Evolutionary conservation across 1,140 invertebrate genomes (phyloP).

Genomic region (Caerostris darwini): DNA sequence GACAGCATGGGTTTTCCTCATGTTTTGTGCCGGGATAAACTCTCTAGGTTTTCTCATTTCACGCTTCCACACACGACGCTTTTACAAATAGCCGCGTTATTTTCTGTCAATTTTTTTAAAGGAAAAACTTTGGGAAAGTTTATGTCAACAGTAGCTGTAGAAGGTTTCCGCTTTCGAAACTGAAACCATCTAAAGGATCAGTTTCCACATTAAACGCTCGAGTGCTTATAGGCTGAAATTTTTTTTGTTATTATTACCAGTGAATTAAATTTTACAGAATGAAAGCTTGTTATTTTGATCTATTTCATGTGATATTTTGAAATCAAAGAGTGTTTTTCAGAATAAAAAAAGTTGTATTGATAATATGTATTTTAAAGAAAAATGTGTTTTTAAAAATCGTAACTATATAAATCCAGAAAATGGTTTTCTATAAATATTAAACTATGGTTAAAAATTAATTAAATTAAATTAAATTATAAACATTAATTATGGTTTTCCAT

Average conservation of each 20-base stretch:
- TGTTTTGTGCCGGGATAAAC: conserved; percentile 35
- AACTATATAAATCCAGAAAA: too few relatives aligned
- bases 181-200: neutral
- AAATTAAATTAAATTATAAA: too few relatives aligned
- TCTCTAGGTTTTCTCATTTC: conserved; percentile 33
- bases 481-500: too few relatives aligned
- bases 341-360: neutral
- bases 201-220: neutral
- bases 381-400: neutral
- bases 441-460: too few relatives aligned
- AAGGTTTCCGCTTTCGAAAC: neutral
- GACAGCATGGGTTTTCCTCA: conserved; percentile 3
- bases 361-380: neutral
- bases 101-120: neutral
- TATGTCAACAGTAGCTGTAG: conserved; percentile 5
- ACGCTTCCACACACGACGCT: neutral
- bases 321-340: neutral
- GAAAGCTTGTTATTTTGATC: neutral
- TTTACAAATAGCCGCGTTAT: conserved; percentile 6
- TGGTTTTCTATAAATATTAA: too few relatives aligned
- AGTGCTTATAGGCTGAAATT: neutral
- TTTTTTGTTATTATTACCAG: neutral
- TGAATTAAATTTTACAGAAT: neutral
- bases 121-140: conserved; percentile 5
- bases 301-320: neutral